Base-by-base conservation (phyloP, 2,113 vertebrate species). In the Oncorhynchus clarkii region DNA sequence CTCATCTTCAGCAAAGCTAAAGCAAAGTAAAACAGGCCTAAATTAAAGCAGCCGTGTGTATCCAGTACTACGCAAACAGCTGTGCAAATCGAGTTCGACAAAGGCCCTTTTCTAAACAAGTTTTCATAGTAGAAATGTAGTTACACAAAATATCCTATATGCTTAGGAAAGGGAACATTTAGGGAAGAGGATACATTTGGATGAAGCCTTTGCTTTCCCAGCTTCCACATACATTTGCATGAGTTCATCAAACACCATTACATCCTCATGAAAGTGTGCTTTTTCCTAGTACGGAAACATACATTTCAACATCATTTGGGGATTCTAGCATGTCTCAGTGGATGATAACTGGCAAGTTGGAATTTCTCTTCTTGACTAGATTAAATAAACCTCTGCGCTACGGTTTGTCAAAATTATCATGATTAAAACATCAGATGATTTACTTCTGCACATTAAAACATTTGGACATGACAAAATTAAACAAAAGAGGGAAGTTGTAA, bases 341-440 rank as follows among this genome's bases (percentile, higher is more conserved):
- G 2, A 62, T 22, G 59, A 62, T 24, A 24, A 62, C 59, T 62
- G 18, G 7, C 3, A 62, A 24, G 9, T 62, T 62, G 18, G 59
- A 62, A n/a, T 62, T 3, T 62, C 18, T 62, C n/a, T 62, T 54
- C 51, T 18, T 16, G 51, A 54, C 16, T 54, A 54, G 3, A 60
- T 60, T 22, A 62, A 54, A 9, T 62, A n/a, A 62, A n/a, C 18
- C 59, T 54, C 51, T 18, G 16, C 4, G 1, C 51, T 1, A 62
- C 24, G n/a, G 6, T 62, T 22, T 11, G 20, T 62, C 18, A n/a
- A 62, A 24, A 20, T 20, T 2, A 6, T 62, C 12, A 24, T 24
- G n/a, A 62, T 22, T 76, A 80, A 80, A 80, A 80, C 79, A 80
- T 76, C 78, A 80, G 73, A 70, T 49, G 31, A 31, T 20, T 34